phyloP scores from a whole-genome alignment of 2,113 vertebrate species.

The Burhinus bistriatus region DNA sequence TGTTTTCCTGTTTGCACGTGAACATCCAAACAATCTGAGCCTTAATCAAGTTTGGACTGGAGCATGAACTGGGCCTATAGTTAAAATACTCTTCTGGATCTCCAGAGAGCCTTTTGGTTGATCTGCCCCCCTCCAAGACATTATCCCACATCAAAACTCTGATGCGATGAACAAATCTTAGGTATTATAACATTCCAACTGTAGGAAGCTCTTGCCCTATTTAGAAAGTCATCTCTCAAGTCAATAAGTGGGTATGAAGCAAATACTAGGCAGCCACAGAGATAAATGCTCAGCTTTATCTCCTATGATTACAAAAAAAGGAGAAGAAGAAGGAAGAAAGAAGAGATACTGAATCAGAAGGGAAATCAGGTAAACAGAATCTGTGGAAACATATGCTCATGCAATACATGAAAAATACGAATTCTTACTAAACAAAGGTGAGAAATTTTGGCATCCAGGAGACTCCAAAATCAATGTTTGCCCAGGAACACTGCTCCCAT shows the following conservation, averaged over 20 bases:
- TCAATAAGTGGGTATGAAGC: background rate
- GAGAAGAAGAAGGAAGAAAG: background rate
- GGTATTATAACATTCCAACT: background rate
- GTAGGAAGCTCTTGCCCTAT: background rate
- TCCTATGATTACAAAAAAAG: background rate
- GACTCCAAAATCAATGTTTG: background rate
- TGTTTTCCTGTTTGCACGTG: background rate
- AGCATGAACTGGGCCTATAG: background rate
- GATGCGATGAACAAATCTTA: background rate
- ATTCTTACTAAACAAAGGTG: conserved; percentile 9
- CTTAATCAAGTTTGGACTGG: background rate
- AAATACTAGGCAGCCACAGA: background rate
- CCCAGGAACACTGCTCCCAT: background rate
- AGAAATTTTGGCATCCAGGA: background rate
- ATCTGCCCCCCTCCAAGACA: background rate
- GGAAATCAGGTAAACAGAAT: conserved; percentile 58
- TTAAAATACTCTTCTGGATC: background rate
- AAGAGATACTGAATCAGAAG: conserved; percentile 53
- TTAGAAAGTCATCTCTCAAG: conserved; percentile 6
- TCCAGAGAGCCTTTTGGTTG: background rate
- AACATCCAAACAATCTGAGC: background rate
- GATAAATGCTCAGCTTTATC: conserved; percentile 41
- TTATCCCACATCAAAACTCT: background rate
- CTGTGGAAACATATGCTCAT: conserved; percentile 25
- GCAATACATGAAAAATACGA: background rate